Evolutionary conservation across 2,888 invertebrate genomes (phyloP).

Genomic region (Cosmia pyralina): DNA sequence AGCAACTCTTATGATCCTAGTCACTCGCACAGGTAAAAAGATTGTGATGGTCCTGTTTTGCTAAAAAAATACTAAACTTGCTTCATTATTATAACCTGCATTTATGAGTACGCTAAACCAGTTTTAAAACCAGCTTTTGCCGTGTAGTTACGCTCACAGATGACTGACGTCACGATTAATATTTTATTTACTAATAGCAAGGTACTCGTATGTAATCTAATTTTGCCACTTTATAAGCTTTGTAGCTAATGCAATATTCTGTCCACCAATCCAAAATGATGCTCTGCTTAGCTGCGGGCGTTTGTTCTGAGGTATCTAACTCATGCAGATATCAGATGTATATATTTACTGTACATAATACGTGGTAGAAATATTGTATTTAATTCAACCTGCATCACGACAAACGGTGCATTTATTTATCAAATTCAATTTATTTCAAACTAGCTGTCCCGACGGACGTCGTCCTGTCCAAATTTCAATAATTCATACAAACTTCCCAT

Average conservation of each 20-base stretch:
- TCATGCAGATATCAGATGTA: too few relatives aligned
- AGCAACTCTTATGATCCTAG: too few relatives aligned
- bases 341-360: too few relatives aligned
- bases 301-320: not conserved
- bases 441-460: too few relatives aligned
- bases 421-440: not conserved
- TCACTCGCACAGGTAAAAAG: not conserved
- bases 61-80: not conserved
- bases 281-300: too few relatives aligned
- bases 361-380: too few relatives aligned
- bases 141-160: conserved; percentile 1
- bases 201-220: not conserved
- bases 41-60: not conserved
- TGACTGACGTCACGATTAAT: conserved; percentile 24
- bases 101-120: conserved; percentile 15
- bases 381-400: not conserved
- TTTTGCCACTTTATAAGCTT: not conserved
- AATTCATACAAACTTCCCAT: too few relatives aligned
- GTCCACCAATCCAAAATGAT: not conserved
- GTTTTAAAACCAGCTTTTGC: conserved; percentile 27
- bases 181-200: conserved; percentile 12
- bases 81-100: conserved; percentile 15
- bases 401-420: not conserved
- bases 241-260: not conserved
- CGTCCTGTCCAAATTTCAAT: too few relatives aligned